Evolutionary conservation across 2,888 invertebrate species (phyloP), one percentile per base, ranked within the genome.

Genomic region (Sphaerophoria rueppellii): DNA sequence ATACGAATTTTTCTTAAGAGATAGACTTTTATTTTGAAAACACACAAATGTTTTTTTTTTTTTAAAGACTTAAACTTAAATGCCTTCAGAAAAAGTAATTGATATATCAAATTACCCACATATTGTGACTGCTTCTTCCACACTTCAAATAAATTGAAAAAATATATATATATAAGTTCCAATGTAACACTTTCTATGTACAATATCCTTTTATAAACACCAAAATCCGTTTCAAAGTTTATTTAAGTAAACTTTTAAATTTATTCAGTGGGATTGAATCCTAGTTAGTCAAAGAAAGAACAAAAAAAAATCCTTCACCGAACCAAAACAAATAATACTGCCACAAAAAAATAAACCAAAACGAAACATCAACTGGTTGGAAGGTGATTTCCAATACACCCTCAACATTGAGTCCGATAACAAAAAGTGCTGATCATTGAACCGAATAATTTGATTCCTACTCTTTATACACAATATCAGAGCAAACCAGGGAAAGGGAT

Each of bases 371-470:
- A 69, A 63, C 73, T 85, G 85, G 76, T 76, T 50, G 85, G 81
- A 81, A 65, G 85, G 81, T 85, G 85, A 65, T 16, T 43, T 65
- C 65, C 34, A 81, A 85, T 58, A 60, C 81, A n/a, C 67, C 52
- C 67, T 54, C 76, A 80, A 77, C 24, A 24, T 24, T 24, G 24
- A 24, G 24, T 7, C 81, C 81, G 81, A 85, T 85, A 81, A 85
- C 85, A 85, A 89, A 88, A 88, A 89, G 88, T 89, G 88, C 89
- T 90, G 90, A 89, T 89, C 91, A 90, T 88, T 90, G 91, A 91
- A 88, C 89, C 89, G 89, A 89, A 88, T 91, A 90, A 91, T 91
- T 90, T 90, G 89, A 91, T 90, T 90, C 89, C 88, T 88, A 88
- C 76, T 85, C 85, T 81, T 82, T 78, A 24, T 82, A 82, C 12